Percentiles rank a stretch among this genome's conserved stretches.
phyloP scores from a whole-genome alignment of 2,113 vertebrate species.

The Myotis yumanensis region DNA sequence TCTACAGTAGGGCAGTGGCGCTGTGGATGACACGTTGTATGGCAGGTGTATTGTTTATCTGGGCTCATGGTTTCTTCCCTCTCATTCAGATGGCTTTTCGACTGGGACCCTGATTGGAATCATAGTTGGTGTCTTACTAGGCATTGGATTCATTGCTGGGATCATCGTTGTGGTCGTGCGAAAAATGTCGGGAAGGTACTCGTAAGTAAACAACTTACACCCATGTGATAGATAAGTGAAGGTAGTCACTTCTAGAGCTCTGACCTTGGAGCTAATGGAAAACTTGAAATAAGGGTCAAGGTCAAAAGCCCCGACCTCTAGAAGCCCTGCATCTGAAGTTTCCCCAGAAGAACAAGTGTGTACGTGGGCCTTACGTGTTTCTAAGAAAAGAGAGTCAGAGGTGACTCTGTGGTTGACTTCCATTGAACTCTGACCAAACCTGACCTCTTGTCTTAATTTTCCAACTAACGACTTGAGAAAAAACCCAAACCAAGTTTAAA shows the following conservation, averaged over 20 bases:
- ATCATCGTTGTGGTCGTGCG: constrained; percentile 79
- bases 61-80: neutral
- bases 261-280: neutral
- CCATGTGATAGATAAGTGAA: neutral
- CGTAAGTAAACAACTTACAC: constrained; percentile 82
- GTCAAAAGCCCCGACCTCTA: neutral
- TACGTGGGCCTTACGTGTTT: neutral
- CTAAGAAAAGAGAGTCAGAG: neutral
- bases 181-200: constrained; percentile 88
- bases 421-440: neutral
- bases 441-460: neutral
- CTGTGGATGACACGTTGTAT: neutral
- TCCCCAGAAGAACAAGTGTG: neutral
- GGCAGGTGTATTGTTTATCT: neutral
- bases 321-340: neutral
- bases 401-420: neutral
- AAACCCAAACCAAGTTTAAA: constrained; percentile 20
- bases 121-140: constrained; percentile 82
- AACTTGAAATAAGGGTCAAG: neutral
- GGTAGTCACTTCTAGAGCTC: neutral
- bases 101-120: constrained; percentile 83
- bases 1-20: fast-evolving
- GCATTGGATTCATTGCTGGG: constrained; percentile 80
- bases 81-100: constrained; percentile 79
- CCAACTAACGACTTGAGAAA: neutral